Evolutionary conservation across 2,797 vertebrate genomes (phyloP).

Genomic region (Amniataba percoides): DNA sequence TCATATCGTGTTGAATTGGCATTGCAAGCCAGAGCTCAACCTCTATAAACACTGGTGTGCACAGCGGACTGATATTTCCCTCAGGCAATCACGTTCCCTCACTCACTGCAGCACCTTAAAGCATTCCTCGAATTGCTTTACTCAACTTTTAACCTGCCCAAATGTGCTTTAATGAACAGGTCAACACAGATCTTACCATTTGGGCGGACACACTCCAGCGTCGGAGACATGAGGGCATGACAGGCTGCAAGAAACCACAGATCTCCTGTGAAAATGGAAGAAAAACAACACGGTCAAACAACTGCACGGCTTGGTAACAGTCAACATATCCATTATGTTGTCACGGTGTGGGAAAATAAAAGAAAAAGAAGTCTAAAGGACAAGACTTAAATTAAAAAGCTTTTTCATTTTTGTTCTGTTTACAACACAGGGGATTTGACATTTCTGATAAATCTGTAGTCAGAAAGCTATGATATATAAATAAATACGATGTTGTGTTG

Average conservation of each 20-base stretch:
- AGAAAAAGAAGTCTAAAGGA: not conserved
- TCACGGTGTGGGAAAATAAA: not conserved
- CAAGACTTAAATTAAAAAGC: not conserved
- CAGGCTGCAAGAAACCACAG: slow-evolving; percentile 34
- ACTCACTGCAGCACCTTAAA: slow-evolving; percentile 71
- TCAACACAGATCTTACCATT: slow-evolving; percentile 80
- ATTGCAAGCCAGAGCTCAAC: slow-evolving; percentile 63
- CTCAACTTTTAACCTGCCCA: slow-evolving; percentile 75
- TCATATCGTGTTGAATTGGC: slow-evolving; percentile 67
- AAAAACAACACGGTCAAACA: slow-evolving; percentile 29
- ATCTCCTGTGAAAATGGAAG: slow-evolving; percentile 50
- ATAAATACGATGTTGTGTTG: not conserved
- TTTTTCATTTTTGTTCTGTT: not conserved
- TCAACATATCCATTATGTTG: not conserved
- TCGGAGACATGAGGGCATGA: slow-evolving; percentile 50
- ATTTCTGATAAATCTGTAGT: not conserved
- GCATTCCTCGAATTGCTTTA: slow-evolving; percentile 78
- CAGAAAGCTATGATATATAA: not conserved
- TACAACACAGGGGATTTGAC: not conserved
- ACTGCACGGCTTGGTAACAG: not conserved
- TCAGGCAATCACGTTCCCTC: slow-evolving; percentile 72
- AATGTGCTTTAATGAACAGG: slow-evolving; percentile 79
- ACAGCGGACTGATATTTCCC: slow-evolving; percentile 67
- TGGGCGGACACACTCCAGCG: slow-evolving; percentile 49
- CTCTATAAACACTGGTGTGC: slow-evolving; percentile 72